Evolutionary conservation across 2,888 invertebrate species (phyloP), one percentile per base, ranked within the genome.

Genomic region (Cosmorhoe ocellata): DNA sequence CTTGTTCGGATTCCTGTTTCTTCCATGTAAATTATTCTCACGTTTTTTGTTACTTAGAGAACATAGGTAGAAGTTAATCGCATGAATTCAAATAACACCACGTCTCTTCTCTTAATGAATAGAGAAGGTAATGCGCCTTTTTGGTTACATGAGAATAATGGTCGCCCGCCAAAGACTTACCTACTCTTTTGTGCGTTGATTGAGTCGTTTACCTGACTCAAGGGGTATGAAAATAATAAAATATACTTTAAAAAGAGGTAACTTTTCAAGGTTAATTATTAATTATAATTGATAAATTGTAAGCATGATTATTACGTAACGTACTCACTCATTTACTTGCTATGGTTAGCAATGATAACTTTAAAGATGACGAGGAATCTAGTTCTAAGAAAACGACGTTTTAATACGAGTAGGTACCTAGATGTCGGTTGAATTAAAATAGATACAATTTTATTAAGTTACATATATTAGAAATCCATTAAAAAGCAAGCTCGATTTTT

Each of bases 71-170:
- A 41, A 42, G 38, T 43, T 70, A 71, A 71, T 71, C 69, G 63
- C 59, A 63, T 55, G 46, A 59, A 59, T 56, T 60, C 57, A 56
- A 66, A 71, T 69, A 65, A 45, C 59, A 56, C 56, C 64, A 67
- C 65, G 67, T 61, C 37, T 61, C 58, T 53, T 37, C 51, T 37
- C 51, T 33, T 45, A 41, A 31, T 37, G 45, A 52, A 56, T 48
- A 37, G 51, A 33, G 43, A 38, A 38, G 46, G 42, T 14, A 37
- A 26, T 36, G 13, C 30, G 12, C 27, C 41, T 43, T 34, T 38
- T 38, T 26, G 42, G 39, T 40, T 30, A 27, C 9, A 26, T 11
- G 24, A 36, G 36, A 26, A 39, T 38, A 39, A 39, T 12, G 26
- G n/a, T n/a, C 36, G 31, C 13, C 24, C 31, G 27, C 31, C 10